Conservation (phyloP, 2,888 invertebrate genomes). For the Halocaridina rubra region DNA sequence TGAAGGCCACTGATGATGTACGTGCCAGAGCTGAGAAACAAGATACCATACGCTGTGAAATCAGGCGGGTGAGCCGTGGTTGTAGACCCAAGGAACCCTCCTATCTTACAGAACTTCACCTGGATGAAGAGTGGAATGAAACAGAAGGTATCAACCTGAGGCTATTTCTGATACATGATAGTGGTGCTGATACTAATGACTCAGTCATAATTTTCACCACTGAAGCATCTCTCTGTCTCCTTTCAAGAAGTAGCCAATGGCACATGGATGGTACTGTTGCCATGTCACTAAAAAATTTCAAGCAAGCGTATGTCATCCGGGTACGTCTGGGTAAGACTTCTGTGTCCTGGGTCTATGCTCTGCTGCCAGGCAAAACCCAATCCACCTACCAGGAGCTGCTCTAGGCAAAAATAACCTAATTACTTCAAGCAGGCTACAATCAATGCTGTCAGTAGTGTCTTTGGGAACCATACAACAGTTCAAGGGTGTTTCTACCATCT, state of each 20-base stretch:
- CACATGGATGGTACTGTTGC: conserved; percentile 3
- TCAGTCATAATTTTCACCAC: background rate
- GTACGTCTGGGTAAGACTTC: background rate
- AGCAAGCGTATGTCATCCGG: conserved; percentile 6
- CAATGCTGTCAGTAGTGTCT: background rate
- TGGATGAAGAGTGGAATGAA: background rate
- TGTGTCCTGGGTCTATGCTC: too few species aligned
- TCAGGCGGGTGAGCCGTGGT: background rate
- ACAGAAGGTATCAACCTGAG: background rate
- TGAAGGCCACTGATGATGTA: too few species aligned
- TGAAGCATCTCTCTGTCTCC: background rate
- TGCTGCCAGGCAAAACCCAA: too few species aligned
- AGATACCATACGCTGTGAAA: too few species aligned
- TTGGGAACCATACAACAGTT: background rate
- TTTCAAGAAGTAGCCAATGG: background rate
- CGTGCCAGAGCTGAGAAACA: too few species aligned
- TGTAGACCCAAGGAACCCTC: background rate
- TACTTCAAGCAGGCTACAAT: conserved; percentile 3
- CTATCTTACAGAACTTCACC: background rate
- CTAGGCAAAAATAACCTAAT: too few species aligned
- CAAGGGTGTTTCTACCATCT: conserved; percentile 13
- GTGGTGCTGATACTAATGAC: background rate
- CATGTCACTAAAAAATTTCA: background rate
- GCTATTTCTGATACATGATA: background rate
- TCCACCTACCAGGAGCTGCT: too few species aligned